Evolutionary conservation across 2,113 vertebrate species (phyloP).

Genomic region (Rhinichthys klamathensis): DNA sequence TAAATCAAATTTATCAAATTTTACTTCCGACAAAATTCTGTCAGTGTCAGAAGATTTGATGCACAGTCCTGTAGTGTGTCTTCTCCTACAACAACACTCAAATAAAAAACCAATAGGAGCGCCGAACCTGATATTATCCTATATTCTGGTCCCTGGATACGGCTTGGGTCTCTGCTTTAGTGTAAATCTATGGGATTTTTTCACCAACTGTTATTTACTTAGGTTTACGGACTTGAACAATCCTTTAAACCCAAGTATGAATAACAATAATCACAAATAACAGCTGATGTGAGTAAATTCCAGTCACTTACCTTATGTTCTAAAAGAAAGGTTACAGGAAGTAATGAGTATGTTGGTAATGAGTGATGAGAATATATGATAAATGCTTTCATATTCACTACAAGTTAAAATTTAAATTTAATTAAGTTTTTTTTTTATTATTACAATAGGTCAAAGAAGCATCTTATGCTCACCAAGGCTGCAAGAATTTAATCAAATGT

Average conservation of each 20-base stretch:
- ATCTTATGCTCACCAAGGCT: neutral
- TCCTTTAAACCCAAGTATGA: neutral
- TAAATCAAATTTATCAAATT: no score
- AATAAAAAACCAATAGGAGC: no score
- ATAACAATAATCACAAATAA: neutral
- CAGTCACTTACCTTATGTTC: conserved; percentile 3
- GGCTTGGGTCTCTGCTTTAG: neutral
- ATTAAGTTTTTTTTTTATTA: no score
- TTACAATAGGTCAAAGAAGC: neutral
- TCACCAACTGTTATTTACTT: neutral
- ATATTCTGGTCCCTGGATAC: neutral
- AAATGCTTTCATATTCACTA: neutral
- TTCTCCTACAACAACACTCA: no score
- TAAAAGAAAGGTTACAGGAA: neutral
- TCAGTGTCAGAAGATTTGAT: no score
- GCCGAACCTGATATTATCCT: no score
- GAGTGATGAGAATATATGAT: neutral
- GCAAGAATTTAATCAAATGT: no score
- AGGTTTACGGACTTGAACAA: neutral
- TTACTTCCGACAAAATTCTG: no score
- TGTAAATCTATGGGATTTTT: neutral
- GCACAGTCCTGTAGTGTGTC: no score
- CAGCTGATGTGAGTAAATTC: neutral
- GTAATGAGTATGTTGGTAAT: neutral
- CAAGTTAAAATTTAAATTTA: neutral